These are phyloP conservation scores for Eupithecia abbreviata DNA, from an alignment of 2,888 invertebrate species.

Conservation along the genomic window DNA sequence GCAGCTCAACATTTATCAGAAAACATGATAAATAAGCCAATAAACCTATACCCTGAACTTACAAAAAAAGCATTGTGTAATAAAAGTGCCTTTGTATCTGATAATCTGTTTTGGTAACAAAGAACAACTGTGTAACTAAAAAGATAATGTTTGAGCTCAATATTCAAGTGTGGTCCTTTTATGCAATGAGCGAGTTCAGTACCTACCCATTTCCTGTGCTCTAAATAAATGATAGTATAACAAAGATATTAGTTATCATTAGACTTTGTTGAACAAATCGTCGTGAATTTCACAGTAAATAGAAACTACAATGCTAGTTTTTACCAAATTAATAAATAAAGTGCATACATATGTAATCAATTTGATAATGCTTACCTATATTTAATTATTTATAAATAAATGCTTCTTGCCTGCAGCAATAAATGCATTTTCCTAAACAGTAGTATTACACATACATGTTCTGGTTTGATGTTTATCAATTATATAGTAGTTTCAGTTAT, in stretches of 20 bases:
- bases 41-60: neutral
- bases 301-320: neutral
- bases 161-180: neutral
- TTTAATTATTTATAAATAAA: too few relatives aligned
- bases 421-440: too few relatives aligned
- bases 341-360: neutral
- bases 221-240: neutral
- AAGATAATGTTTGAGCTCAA: constrained; percentile 4
- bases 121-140: constrained; percentile 22
- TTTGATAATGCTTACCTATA: too few relatives aligned
- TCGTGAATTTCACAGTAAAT: neutral
- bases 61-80: constrained; percentile 1
- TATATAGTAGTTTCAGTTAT: too few relatives aligned
- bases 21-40: constrained; percentile 1
- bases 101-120: constrained; percentile 17
- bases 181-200: neutral
- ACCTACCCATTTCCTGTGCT: neutral
- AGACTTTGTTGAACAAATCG: neutral
- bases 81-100: constrained; percentile 14
- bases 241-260: neutral
- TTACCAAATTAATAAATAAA: neutral
- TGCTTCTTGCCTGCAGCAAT: too few relatives aligned
- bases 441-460: too few relatives aligned
- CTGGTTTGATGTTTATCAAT: too few relatives aligned
- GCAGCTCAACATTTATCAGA: neutral